Evolutionary conservation across 2,113 vertebrate genomes (phyloP), one percentile per base, ranked within the genome.

Genomic region (Aramus guarauna): DNA sequence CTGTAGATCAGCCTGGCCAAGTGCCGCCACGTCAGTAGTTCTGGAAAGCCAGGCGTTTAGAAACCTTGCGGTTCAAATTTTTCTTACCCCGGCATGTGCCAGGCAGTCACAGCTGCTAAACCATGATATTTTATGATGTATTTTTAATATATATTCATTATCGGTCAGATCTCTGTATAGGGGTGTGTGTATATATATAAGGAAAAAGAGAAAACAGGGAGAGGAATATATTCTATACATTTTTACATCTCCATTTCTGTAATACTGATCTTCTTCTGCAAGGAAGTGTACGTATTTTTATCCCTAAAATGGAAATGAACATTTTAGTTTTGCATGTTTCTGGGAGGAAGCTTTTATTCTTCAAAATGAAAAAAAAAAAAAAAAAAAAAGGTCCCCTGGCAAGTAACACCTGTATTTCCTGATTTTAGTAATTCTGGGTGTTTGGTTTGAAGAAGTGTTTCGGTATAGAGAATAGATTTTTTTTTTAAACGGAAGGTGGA

Each of bases 1-100:
- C 82, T 79, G 45, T 88, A 91, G 92, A 91, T 84, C 72, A 53
- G 58, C 9, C 87, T 91, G 93, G 87, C 79, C 69, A 73, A 81
- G 72, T 39, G 80, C 80, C 67, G 55, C 67, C 12, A 2, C 6
- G 6, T 32, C 83, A 80, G 62, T 27, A 68, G 48, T 26, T 92
- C 66, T 75, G 78, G 66, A 80, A 64, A 75, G n/a, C 36, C 71
- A 50, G 77, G 47, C 74, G 62, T 77, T 85, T 66, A 41, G 56
- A 74, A 90, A 82, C 69, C 11, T 73, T 52, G 27, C 67, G 73
- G n/a, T 39, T 88, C 2, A 22, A 41, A 12, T 55, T 92, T 69
- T 92, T 56, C 79, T 73, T 92, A 43, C 23, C 12, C 63, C 39
- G 73, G 39, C 18, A 6, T 52, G 36, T 68, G 43, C 63, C 67